Conservation (phyloP, 2,888 invertebrate species). For the Mythimna vitellina region DNA sequence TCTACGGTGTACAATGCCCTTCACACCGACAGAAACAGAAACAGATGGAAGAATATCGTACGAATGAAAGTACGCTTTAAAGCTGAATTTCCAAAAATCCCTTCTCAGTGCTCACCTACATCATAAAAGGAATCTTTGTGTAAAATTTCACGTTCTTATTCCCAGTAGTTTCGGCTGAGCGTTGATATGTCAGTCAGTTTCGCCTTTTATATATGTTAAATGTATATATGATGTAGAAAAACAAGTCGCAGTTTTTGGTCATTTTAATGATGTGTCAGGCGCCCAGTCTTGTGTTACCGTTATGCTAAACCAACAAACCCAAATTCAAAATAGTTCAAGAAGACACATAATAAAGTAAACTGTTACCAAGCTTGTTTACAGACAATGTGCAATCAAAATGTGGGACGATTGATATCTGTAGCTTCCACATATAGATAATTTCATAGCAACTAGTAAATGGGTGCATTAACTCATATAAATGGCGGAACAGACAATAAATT, state of each 20-base stretch:
- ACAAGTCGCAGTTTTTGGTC: background rate
- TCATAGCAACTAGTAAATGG: constrained; percentile 62
- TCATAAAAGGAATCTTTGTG: too few relatives aligned
- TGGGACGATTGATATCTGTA: constrained; percentile 33
- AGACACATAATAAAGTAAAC: constrained; percentile 5
- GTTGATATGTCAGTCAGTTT: too few relatives aligned
- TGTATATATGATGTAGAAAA: background rate
- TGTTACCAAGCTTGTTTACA: constrained; percentile 15
- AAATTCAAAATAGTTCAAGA: constrained; percentile 12
- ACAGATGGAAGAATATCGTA: too few relatives aligned
- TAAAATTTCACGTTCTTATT: too few relatives aligned
- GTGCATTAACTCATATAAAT: constrained; percentile 70
- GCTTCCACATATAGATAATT: constrained; percentile 39
- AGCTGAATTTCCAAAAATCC: too few relatives aligned
- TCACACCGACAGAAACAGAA: too few relatives aligned
- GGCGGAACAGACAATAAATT: constrained; percentile 68
- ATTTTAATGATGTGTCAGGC: background rate
- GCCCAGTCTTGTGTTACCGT: constrained; percentile 5
- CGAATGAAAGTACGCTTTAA: too few relatives aligned
- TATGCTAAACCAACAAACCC: constrained; percentile 5
- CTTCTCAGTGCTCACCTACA: too few relatives aligned
- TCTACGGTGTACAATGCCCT: too few relatives aligned
- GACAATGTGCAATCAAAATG: constrained; percentile 26
- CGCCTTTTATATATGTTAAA: too few relatives aligned
- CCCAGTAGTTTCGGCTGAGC: too few relatives aligned